Conservation (phyloP, 2,797 vertebrate genomes). For the Sibirionetta formosa region DNA sequence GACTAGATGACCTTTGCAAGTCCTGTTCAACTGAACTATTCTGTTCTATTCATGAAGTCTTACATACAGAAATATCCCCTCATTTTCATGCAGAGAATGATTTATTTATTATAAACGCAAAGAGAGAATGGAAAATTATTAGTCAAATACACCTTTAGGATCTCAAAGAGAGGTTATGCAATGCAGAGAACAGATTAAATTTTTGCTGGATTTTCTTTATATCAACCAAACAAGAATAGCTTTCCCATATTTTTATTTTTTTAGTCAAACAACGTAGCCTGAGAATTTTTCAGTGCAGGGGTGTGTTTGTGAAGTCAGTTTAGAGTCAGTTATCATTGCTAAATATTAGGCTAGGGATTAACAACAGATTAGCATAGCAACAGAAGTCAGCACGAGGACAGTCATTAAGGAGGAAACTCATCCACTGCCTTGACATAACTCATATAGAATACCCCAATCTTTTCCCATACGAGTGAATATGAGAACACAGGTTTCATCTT, state of each 20-base stretch:
- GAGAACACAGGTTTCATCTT: neutral
- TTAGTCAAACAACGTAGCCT: neutral
- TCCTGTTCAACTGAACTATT: too few species aligned
- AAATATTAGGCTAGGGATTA: neutral
- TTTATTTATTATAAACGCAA: neutral
- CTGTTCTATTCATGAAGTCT: neutral
- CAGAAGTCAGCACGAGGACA: neutral
- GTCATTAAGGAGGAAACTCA: neutral
- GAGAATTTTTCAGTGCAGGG: neutral
- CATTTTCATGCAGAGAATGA: neutral
- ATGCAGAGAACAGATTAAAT: neutral
- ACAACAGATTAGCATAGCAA: neutral
- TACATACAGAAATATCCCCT: neutral
- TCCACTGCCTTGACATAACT: neutral
- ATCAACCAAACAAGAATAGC: rapidly evolving
- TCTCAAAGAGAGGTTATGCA: neutral
- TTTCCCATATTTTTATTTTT: neutral
- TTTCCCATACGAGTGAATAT: neutral
- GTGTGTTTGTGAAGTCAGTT: neutral
- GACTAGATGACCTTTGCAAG: neutral
- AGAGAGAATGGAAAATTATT: neutral
- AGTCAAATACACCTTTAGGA: neutral
- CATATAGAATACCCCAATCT: neutral
- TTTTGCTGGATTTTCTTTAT: neutral
- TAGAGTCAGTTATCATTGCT: neutral